Evolutionary conservation across 2,113 vertebrate species (phyloP), one percentile per base, ranked within the genome.

Genomic region (Lanius collurio): DNA sequence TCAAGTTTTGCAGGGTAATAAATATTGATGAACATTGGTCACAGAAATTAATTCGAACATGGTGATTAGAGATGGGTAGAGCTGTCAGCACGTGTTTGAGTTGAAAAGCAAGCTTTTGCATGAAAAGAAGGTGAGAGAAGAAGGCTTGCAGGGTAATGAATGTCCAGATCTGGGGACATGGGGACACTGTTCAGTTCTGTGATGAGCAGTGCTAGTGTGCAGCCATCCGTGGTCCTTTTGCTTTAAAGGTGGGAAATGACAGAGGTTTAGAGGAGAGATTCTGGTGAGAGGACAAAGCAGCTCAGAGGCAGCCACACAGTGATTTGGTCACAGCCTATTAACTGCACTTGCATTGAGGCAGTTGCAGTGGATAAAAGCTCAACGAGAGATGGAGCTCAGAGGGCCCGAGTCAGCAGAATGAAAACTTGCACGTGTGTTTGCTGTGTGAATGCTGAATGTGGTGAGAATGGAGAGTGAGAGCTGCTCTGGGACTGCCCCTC

Each of bases 1-100:
- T 78, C 53, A 80, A 83, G 71, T 94, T 94, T 92, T 75, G 56
- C 75, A 56, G 53, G 35, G 53, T 85, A 71, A 83, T 94, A 89
- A 94, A 91, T 93, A 95, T 88, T 82, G 83, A 93, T 90, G 89
- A 76, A 75, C 41, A 39, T 9, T 42, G 49, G 91, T 90, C 82
- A 85, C 57, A 82, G 85, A 75, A 91, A 93, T 89, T 67, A 91
- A 69, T 87, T 64, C 1, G 15, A 81, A 85, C 60, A 33, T 4
- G 16, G 49, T 89, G 85, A 87, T 84, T 85, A 85, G 86, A 75
- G 82, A 37, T 47, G 69, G 52, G 77, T 41, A 44, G 84, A 84
- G 83, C 49, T 84, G 67, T 23, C 94, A 87, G 41, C 39, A 18
- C 6, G 7, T 35, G 73, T 91, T 91, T 41, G 85, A 92, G 80